Conservation (phyloP, 1,140 invertebrate species). For the Bicyclus anynana region DNA sequence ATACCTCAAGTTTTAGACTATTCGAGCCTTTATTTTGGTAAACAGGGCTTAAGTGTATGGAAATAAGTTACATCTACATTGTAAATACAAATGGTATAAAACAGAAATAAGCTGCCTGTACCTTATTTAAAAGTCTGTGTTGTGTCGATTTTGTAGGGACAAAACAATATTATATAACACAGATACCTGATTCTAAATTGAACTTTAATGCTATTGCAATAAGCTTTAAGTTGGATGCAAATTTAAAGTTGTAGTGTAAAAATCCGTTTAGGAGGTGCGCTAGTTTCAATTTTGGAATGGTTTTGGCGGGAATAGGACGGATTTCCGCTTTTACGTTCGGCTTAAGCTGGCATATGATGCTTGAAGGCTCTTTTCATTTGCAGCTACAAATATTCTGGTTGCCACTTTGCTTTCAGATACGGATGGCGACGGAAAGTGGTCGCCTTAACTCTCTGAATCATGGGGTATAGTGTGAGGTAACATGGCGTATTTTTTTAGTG, state of each 20-base stretch:
- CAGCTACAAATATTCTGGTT: not conserved
- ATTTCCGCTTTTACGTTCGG: constrained; percentile 28
- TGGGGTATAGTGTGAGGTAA: too few species aligned
- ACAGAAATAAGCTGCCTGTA: constrained; percentile 34
- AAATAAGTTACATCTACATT: too few species aligned
- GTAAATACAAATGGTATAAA: not conserved
- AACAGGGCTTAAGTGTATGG: too few species aligned
- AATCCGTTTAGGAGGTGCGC: constrained; percentile 56
- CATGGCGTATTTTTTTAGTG: too few species aligned
- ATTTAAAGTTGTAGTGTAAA: constrained; percentile 25
- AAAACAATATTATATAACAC: constrained; percentile 21
- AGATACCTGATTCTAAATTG: not conserved
- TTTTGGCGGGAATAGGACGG: constrained; percentile 40
- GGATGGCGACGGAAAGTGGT: too few species aligned
- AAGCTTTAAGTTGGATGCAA: constrained; percentile 1
- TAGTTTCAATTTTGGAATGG: constrained; percentile 60
- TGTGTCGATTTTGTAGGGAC: constrained; percentile 13
- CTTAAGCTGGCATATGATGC: not conserved
- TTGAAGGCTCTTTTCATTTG: not conserved
- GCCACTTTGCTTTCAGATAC: too few species aligned
- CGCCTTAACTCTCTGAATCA: too few species aligned
- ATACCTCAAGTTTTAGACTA: too few species aligned
- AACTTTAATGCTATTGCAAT: not conserved
- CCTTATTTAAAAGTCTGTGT: constrained; percentile 58
- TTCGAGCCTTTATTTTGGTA: too few species aligned